Conservation (phyloP, 30 jellyfish, hydroid and myxozoan species). For the Catostylus mosaicus region DNA sequence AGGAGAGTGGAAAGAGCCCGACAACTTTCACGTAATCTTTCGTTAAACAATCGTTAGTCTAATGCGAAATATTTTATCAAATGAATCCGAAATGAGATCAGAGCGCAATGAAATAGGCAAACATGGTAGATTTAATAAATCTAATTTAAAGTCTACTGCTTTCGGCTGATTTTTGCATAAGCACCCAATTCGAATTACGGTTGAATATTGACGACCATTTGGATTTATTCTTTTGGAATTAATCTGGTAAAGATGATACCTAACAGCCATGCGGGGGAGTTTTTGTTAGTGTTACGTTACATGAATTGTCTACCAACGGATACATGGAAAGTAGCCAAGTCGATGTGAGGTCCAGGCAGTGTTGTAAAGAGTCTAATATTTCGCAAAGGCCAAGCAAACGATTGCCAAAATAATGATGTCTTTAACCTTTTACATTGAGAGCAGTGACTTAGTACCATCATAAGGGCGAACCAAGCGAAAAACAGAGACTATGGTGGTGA, state of each 20-base stretch:
- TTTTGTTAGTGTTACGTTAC: not conserved
- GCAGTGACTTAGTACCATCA: no score
- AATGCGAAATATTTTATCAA: not conserved
- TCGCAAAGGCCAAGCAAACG: no score
- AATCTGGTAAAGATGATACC: not conserved
- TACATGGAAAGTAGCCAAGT: not conserved
- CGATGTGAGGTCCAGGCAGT: not conserved
- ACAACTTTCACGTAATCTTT: not conserved
- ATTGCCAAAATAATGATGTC: no score
- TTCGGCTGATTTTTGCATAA: not conserved
- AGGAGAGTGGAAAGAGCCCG: conserved; percentile 7
- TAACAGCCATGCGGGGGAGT: not conserved
- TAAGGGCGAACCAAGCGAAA: no score
- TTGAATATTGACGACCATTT: not conserved
- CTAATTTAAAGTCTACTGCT: not conserved
- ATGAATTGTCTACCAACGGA: not conserved
- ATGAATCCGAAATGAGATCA: conserved; percentile 6
- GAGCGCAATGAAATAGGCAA: not conserved
- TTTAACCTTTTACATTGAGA: no score
- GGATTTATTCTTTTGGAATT: not conserved
- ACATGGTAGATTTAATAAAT: not conserved
- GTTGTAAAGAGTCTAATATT: not conserved
- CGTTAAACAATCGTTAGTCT: not conserved
- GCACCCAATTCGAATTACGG: not conserved
- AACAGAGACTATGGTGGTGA: no score